These are phyloP conservation scores for Thryonomys swinderianus DNA, from an alignment of 2,113 vertebrate genomes.

Conservation along the genomic window DNA sequence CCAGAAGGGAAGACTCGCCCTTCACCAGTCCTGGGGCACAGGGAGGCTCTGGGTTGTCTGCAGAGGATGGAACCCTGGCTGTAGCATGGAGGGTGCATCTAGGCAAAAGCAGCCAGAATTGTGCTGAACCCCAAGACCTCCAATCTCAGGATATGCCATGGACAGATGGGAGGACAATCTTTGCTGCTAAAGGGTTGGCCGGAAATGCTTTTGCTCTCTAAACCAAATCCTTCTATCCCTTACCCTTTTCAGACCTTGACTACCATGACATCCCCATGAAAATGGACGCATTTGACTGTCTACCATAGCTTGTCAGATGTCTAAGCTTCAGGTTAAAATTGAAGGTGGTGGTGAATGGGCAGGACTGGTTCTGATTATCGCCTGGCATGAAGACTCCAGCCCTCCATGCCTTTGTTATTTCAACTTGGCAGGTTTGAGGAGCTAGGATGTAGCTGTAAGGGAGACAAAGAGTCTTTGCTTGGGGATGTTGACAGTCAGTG, in stretches of 20 bases:
- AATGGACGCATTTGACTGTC: not conserved
- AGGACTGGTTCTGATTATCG: not conserved
- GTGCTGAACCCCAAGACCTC: not conserved
- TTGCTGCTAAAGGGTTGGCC: not conserved
- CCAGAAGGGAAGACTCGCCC: not conserved
- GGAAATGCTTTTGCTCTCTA: not conserved
- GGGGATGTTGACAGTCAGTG: not conserved
- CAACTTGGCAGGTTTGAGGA: not conserved
- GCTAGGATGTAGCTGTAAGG: not conserved
- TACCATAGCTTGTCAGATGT: not conserved
- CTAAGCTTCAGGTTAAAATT: not conserved
- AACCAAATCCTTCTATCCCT: not conserved
- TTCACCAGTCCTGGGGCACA: not conserved
- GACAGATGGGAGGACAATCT: not conserved
- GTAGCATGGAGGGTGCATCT: not conserved
- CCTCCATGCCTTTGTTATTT: not conserved
- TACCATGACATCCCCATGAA: not conserved
- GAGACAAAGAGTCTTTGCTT: not conserved
- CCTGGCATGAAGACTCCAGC: not conserved
- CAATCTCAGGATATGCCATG: not conserved
- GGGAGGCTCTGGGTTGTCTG: not conserved
- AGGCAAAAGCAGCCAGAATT: not conserved
- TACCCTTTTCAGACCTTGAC: not conserved
- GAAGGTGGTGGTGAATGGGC: not conserved
- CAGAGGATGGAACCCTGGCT: not conserved